Conservation (phyloP, 53 echinoderm and acorn worm species). For the Echinarachnius parma region DNA sequence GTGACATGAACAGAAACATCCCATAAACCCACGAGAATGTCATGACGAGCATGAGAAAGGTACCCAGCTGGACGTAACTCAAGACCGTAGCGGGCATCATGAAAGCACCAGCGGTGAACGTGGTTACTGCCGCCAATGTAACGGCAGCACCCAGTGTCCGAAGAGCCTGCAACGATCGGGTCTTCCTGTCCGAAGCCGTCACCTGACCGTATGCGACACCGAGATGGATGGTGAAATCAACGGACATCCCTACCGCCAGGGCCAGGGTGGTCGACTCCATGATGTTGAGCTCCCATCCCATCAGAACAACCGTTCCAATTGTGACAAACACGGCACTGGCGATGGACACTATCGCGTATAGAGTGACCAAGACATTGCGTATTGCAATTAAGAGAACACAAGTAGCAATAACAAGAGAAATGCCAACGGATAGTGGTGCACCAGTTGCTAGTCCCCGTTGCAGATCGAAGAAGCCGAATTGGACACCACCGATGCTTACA, state of each 20-base stretch:
- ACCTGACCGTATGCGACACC: conserved; percentile 62
- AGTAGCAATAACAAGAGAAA: conserved; percentile 39
- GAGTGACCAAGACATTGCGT: conserved; percentile 41
- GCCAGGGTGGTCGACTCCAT: conserved; percentile 46
- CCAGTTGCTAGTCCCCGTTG: conserved; percentile 40
- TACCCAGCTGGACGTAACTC: conserved; percentile 66
- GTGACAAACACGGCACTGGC: conserved; percentile 46
- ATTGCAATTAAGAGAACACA: conserved; percentile 39
- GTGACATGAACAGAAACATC: conserved; percentile 69
- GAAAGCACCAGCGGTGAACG: conserved; percentile 68
- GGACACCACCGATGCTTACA: neutral
- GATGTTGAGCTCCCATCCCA: conserved; percentile 67
- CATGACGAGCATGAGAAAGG: conserved; percentile 77
- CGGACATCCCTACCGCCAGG: conserved; percentile 56
- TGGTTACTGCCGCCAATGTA: conserved; percentile 69
- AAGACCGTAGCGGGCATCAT: conserved; percentile 70
- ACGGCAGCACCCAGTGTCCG: conserved; percentile 36
- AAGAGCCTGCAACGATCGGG: conserved; percentile 35
- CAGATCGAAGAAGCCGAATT: conserved; percentile 54
- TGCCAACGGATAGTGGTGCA: conserved; percentile 15
- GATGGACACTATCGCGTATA: conserved; percentile 52
- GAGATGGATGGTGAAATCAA: conserved; percentile 72
- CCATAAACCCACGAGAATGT: conserved; percentile 65
- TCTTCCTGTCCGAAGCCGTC: conserved; percentile 21
- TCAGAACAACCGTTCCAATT: conserved; percentile 43